phyloP scores from a whole-genome alignment of 1,140 invertebrate genomes.

The Trachymyrmex cornetzi region DNA sequence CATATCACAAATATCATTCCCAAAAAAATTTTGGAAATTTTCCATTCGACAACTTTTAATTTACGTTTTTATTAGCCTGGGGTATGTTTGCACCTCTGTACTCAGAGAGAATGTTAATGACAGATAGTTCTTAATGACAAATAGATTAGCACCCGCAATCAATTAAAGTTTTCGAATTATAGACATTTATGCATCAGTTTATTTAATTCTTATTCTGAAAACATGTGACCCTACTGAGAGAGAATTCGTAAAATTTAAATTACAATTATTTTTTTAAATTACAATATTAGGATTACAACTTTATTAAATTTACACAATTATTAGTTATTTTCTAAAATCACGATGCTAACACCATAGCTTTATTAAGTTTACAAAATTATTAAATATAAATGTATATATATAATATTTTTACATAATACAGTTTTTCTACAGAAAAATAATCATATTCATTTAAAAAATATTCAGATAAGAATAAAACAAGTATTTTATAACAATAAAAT shows the following conservation, averaged over 20 bases:
- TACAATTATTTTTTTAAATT: constrained; percentile 21
- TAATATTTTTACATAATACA: not conserved
- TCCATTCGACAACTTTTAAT: too few species aligned
- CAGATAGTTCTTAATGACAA: not conserved
- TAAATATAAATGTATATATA: not conserved
- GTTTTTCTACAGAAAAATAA: not conserved
- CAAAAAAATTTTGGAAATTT: too few species aligned
- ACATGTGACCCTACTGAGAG: not conserved
- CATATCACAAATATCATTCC: too few species aligned
- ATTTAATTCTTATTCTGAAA: not conserved
- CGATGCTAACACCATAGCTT: not conserved
- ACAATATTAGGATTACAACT: not conserved
- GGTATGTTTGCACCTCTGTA: too few species aligned
- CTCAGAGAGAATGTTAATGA: too few species aligned
- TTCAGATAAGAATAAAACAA: not conserved
- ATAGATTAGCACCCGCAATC: not conserved
- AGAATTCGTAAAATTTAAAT: constrained; percentile 2
- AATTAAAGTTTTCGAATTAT: not conserved
- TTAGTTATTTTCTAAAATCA: not conserved
- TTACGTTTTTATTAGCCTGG: too few species aligned
- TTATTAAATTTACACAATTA: not conserved
- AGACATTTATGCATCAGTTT: not conserved
- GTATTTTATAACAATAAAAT: not conserved
- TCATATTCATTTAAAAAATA: not conserved
- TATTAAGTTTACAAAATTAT: not conserved